A percentile compares a stretch with the other conserved stretches of the same genome.
phyloP scores from a whole-genome alignment of 2,797 vertebrate species.

The Sarcoramphus papa region DNA sequence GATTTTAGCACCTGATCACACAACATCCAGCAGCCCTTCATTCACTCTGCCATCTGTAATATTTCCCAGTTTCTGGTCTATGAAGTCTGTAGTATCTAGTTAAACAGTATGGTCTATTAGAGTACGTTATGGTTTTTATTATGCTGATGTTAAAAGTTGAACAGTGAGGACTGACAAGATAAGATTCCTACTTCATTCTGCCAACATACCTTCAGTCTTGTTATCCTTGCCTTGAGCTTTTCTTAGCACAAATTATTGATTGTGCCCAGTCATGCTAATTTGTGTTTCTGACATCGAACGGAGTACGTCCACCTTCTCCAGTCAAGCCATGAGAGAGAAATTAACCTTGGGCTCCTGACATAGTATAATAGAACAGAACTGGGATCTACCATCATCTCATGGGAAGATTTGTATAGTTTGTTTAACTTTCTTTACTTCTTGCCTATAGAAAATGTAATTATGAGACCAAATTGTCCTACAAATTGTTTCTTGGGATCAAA shows the following conservation, averaged over 20 bases:
- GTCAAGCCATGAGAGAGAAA: not conserved
- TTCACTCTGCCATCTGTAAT: not conserved
- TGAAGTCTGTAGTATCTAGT: not conserved
- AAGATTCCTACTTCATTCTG: not conserved
- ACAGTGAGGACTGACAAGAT: not conserved
- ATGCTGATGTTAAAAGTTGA: not conserved
- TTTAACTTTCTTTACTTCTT: not conserved
- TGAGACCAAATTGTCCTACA: not conserved
- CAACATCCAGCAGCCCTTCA: not conserved
- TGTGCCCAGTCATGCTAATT: not conserved
- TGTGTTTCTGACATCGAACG: not conserved
- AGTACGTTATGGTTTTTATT: not conserved
- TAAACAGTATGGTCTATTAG: not conserved
- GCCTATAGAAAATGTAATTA: not conserved
- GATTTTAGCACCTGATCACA: not conserved
- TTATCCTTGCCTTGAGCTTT: slow-evolving; percentile 32
- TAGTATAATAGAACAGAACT: not conserved
- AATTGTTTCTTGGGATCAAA: not conserved
- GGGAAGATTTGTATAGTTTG: not conserved
- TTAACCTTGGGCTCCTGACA: not conserved
- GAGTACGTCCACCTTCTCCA: not conserved
- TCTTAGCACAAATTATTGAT: slow-evolving; percentile 27
- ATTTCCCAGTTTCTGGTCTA: not conserved
- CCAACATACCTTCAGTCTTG: not conserved
- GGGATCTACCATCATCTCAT: not conserved